Evolutionary conservation across 92 coral and sea anemone genomes (phyloP).

Genomic region (Epizoanthus scotinus): DNA sequence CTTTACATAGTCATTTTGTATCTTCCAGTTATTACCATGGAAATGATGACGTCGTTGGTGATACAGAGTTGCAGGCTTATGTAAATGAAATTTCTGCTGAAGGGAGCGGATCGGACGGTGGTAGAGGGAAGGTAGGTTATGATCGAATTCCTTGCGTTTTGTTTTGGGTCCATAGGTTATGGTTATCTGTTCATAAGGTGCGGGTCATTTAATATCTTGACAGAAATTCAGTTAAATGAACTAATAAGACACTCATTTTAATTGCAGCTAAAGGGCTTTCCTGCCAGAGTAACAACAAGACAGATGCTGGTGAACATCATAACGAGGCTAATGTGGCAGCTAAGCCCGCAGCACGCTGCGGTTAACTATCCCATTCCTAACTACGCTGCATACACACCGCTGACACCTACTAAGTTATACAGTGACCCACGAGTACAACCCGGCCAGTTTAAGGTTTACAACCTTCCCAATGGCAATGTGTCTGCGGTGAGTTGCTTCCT

Average conservation of each 20-base stretch:
- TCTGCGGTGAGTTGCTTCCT: constrained; percentile 44
- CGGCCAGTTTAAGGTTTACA: constrained; percentile 42
- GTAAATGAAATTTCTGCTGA: constrained; percentile 36
- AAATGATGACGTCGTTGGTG: constrained; percentile 6
- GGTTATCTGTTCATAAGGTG: neutral
- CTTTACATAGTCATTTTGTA: neutral
- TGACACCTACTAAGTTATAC: constrained; percentile 41
- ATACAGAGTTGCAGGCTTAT: constrained; percentile 30
- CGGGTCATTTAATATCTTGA: too few species aligned
- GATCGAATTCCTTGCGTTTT: neutral
- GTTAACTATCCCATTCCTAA: constrained; percentile 43
- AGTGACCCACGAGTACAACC: constrained; percentile 47
- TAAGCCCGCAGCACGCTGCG: constrained; percentile 47
- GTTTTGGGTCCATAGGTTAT: neutral
- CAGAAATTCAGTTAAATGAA: too few species aligned
- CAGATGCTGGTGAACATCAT: constrained; percentile 24
- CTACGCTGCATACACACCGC: constrained; percentile 45
- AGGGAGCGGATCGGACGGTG: constrained; percentile 21
- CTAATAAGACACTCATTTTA: neutral
- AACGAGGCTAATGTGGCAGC: constrained; percentile 42
- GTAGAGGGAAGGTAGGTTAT: constrained; percentile 25
- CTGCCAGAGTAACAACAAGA: constrained; percentile 38
- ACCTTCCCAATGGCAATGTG: constrained; percentile 44
- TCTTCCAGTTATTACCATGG: constrained; percentile 24
- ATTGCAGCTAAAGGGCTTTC: constrained; percentile 41